Evolutionary conservation across 2,797 vertebrate species (phyloP).

Genomic region (Crypturellus tataupa): DNA sequence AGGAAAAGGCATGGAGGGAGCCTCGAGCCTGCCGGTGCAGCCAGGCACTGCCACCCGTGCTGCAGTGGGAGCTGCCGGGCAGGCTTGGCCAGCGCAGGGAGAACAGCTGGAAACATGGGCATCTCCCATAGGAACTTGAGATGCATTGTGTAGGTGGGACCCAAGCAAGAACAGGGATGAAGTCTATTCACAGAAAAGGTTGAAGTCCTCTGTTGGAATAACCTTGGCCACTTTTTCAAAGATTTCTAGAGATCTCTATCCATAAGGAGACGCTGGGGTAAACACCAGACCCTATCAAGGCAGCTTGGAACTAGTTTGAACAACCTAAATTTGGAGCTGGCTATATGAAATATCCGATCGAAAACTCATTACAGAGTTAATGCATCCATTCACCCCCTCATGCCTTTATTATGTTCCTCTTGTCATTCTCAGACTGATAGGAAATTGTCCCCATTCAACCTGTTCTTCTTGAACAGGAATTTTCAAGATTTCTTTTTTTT

Average conservation of each 20-base stretch:
- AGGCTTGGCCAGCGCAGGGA: conserved; percentile 8
- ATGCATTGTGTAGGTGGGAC: neutral
- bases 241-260: neutral
- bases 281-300: neutral
- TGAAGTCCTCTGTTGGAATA: neutral
- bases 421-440: conserved; percentile 30
- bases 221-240: neutral
- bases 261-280: neutral
- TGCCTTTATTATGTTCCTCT: conserved; percentile 35
- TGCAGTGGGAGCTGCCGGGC: conserved; percentile 39
- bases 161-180: neutral
- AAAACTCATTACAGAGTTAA: conserved; percentile 47
- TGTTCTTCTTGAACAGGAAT: conserved; percentile 17
- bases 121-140: conserved; percentile 35
- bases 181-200: neutral
- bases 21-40: conserved; percentile 47
- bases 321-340: conserved; percentile 34
- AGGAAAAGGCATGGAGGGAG: conserved; percentile 35
- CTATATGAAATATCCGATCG: conserved; percentile 16
- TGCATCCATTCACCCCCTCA: conserved; percentile 13
- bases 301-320: conserved; percentile 1
- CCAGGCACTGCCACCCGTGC: conserved; percentile 51
- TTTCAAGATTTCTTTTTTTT: neutral
- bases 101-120: neutral
- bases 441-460: conserved; percentile 39